Base-by-base conservation (phyloP, 1,140 invertebrate genomes). In the Vanessa atalanta region DNA sequence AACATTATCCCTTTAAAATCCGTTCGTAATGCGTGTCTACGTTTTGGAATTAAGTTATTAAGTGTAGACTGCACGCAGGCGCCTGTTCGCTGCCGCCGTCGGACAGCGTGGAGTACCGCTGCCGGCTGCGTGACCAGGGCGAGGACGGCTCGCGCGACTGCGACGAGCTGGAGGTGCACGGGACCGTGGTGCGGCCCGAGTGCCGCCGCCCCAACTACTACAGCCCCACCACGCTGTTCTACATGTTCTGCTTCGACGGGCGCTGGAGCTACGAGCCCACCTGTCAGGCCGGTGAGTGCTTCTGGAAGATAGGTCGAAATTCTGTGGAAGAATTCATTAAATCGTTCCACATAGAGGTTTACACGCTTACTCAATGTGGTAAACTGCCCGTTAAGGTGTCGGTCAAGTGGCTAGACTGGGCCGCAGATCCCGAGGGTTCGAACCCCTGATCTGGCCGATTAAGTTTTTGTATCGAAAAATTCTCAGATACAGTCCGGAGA, bases 401-500 rank as follows among this genome's bases (percentile, higher is more conserved):
- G 20, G 20, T 20, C 20, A 20, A 20, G 20, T 20, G 20, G 20
- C 20, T 20, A 20, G 20, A 20, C 20, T 20, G 1, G 20, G 20
- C 20, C 20, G 20, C 20, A 20, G 20, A 20, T 20, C 20, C 20
- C 20, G 20, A 20, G 20, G 20, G 20, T 20, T 20, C 20, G 20
- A 20, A 20, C 20, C 20, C 20, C 20, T 1, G 20, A 20, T 20
- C 20, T 20, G 20, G 47, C 8, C 47, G 8, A 9, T 47, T 47
- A 47, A 13, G 47, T 9, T 47, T 47, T 8, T 13, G 92, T 8
- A 78, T 81, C 12, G 91, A 89, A 4, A 73, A 79, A 37, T 78
- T 82, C 6, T 79, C 93, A 14, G 70, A 91, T 5, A 82, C 88
- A 3, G 83, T 86, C 9, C 93, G 92, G 0, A 63, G 72, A 14